Conservation (phyloP, 1,140 invertebrate genomes). For the Mya arenaria region DNA sequence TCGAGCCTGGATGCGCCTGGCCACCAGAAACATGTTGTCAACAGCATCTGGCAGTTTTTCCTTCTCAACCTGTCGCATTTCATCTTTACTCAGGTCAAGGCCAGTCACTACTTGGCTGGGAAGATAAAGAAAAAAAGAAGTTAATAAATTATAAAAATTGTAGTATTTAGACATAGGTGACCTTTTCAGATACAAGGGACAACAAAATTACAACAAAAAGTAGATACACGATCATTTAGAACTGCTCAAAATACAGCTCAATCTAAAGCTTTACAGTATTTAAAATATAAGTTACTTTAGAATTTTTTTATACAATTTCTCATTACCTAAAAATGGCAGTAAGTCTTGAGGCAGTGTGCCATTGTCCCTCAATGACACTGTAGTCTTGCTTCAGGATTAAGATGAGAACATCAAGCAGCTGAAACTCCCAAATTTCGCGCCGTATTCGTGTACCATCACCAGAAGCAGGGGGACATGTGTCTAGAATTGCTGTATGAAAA, state of each 20-base stretch:
- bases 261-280: too few relatives aligned
- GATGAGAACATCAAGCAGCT: conserved; percentile 74
- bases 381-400: conserved; percentile 78
- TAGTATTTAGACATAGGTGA: too few relatives aligned
- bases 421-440: conserved; percentile 75
- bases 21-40: conserved; percentile 69
- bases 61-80: conserved; percentile 58
- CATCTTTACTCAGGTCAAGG: conserved; percentile 58
- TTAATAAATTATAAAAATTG: too few relatives aligned
- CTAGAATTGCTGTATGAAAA: conserved; percentile 73
- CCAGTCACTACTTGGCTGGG: conserved; percentile 63
- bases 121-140: not conserved
- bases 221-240: too few relatives aligned
- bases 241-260: too few relatives aligned
- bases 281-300: too few relatives aligned
- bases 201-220: too few relatives aligned
- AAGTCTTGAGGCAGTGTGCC: conserved; percentile 75
- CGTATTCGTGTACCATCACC: conserved; percentile 66
- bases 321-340: conserved; percentile 75
- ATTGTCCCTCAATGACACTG: conserved; percentile 73
- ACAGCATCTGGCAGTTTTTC: conserved; percentile 66
- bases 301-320: too few relatives aligned
- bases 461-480: conserved; percentile 59
- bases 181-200: too few relatives aligned
- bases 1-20: conserved; percentile 65